Percentiles rank a stretch among this genome's conserved stretches.
phyloP scores from a whole-genome alignment of 2,113 vertebrate genomes.

The Python bivittatus region DNA sequence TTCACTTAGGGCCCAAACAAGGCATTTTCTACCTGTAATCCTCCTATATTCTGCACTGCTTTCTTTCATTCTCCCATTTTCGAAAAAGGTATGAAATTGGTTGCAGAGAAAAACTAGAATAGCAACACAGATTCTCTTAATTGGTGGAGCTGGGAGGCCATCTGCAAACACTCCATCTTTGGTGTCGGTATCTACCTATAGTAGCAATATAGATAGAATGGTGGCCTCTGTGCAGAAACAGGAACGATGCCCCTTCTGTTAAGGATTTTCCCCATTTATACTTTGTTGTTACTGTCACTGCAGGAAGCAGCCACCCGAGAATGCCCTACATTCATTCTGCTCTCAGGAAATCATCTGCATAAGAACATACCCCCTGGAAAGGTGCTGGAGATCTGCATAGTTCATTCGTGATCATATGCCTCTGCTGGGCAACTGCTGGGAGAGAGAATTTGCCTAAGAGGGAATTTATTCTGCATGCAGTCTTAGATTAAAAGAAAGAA shows the following conservation, averaged over 20 bases:
- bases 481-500: slow-evolving; percentile 5
- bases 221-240: neutral
- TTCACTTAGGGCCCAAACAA: neutral
- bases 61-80: neutral
- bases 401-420: neutral
- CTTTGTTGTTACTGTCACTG: neutral
- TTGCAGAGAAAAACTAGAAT: neutral
- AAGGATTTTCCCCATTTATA: neutral
- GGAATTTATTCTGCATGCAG: slow-evolving; percentile 5
- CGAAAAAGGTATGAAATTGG: neutral
- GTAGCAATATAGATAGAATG: neutral
- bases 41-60: neutral
- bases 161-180: neutral
- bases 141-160: neutral
- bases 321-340: neutral
- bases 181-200: neutral
- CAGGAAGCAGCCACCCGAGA: neutral
- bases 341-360: neutral
- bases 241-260: neutral
- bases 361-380: neutral
- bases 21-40: neutral
- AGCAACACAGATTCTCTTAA: neutral
- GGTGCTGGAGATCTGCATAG: neutral
- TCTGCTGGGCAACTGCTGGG: neutral
- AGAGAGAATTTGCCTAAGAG: neutral